Evolutionary conservation across 1,140 invertebrate species (phyloP).

Genomic region (Trichogramma pretiosum): DNA sequence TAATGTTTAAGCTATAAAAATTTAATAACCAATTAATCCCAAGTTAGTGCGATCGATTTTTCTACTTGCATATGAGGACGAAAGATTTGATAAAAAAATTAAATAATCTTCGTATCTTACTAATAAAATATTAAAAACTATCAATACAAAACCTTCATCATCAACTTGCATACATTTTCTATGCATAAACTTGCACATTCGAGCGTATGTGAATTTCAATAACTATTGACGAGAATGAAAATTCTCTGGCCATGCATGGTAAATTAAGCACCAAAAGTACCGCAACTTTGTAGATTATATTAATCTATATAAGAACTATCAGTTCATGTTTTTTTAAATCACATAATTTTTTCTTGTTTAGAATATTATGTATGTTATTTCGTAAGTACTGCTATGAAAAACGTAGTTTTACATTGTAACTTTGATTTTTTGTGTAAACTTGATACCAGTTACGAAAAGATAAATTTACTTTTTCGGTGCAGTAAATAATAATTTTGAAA

Average conservation of each 20-base stretch:
- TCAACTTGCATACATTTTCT: slow-evolving; percentile 6
- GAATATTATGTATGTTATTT: slow-evolving; percentile 8
- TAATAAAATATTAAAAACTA: too few species aligned
- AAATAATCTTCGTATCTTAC: too few species aligned
- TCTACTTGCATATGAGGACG: slow-evolving; percentile 7
- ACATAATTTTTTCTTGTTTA: too few species aligned
- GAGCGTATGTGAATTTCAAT: too few species aligned
- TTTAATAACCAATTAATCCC: slow-evolving; percentile 24
- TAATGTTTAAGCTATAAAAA: slow-evolving; percentile 13
- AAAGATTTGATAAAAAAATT: background rate
- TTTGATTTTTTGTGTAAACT: too few species aligned
- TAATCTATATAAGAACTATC: slow-evolving; percentile 3
- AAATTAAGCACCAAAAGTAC: slow-evolving; percentile 15
- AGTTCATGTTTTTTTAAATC: slow-evolving; percentile 8
- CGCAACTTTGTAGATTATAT: slow-evolving; percentile 13
- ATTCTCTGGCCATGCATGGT: slow-evolving; percentile 8
- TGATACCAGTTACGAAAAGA: too few species aligned
- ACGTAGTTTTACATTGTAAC: too few species aligned
- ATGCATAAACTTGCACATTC: too few species aligned
- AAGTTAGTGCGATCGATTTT: slow-evolving; percentile 32
- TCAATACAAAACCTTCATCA: too few species aligned
- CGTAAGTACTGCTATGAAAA: too few species aligned
- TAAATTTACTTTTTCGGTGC: too few species aligned
- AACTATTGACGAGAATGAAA: slow-evolving; percentile 5
- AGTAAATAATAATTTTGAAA: slow-evolving; percentile 2